Base-by-base conservation (phyloP, 1,140 invertebrate genomes). In the Polypedilum pembai region DNA sequence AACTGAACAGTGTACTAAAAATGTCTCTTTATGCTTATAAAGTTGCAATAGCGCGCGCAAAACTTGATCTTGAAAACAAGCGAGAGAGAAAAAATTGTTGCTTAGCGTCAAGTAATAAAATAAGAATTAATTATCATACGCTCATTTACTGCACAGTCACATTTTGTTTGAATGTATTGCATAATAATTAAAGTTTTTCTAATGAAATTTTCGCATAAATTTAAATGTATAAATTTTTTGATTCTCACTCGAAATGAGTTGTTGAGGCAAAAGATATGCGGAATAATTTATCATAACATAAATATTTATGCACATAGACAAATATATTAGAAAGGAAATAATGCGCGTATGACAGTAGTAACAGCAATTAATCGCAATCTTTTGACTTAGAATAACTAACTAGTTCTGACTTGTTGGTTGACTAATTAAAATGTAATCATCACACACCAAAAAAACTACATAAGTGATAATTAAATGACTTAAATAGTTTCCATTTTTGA, bases 111-210 rank as follows among this genome's bases (percentile, higher is more conserved):
- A 21, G 17, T 18, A 69, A 69, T 21, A 69, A 33, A 69, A 69
- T 69, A 69, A 69, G 65, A 69, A 69, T 69, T 69, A 69, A 69
- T 69, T 69, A 69, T 21, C 17, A 69, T 18, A 8, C 45, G 20
- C 17, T 69, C 17, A 18, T 21, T 69, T 69, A 20, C 8, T 10
- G 20, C 5, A 33, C 24, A 33, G 24, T 33, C 24, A 33, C 24
- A 33, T 20, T 69, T 18, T 69, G 45, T 15, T 69, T 18, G 4
- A 4, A 15, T 56, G 45, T n/a, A 12, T 15, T 56, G 45, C 45
- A 56, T 56, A 15, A 56, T 56, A 56, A 56, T 56, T 56, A 56
- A 56, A 56, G n/a, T 56, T 33, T 33, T 56, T 56, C 45, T 56
- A 56, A 56, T 56, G 45, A 56, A n/a, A n/a, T n/a, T n/a, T n/a